phyloP scores from a whole-genome alignment of 2,113 vertebrate species.

The Brachypodius melanocephalos region DNA sequence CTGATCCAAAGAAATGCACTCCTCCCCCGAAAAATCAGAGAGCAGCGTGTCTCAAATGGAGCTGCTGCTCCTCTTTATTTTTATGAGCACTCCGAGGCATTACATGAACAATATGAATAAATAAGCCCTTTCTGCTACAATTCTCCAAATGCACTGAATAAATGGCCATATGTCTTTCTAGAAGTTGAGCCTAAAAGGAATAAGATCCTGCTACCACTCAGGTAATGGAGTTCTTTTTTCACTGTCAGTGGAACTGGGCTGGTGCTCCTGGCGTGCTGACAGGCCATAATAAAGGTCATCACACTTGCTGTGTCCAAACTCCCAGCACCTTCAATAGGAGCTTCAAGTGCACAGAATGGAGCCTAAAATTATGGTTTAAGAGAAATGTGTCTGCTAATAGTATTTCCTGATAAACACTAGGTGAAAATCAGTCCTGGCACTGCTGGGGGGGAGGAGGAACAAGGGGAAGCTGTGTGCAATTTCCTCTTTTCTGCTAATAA shows the following conservation, averaged over 20 bases:
- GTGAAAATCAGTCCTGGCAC: neutral
- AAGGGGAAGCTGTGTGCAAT: neutral
- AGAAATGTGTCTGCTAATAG: neutral
- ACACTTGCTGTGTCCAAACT: neutral
- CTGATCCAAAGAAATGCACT: neutral
- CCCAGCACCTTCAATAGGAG: neutral
- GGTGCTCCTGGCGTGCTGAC: neutral
- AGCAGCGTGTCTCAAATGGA: neutral
- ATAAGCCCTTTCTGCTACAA: neutral
- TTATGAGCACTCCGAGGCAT: neutral
- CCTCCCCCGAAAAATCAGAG: neutral
- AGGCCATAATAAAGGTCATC: neutral
- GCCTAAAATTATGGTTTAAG: neutral
- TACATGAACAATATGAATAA: neutral
- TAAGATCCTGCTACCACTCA: neutral
- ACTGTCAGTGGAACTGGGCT: neutral
- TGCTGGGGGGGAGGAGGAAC: neutral
- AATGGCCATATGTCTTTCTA: neutral
- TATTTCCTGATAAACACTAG: neutral
- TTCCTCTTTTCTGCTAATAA: neutral
- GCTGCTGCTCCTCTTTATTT: neutral
- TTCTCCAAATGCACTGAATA: neutral
- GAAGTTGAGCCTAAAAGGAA: neutral
- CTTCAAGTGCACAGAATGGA: neutral
- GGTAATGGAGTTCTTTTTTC: neutral